Evolutionary conservation across 2,797 vertebrate species (phyloP).

Genomic region (Mergus octosetaceus): DNA sequence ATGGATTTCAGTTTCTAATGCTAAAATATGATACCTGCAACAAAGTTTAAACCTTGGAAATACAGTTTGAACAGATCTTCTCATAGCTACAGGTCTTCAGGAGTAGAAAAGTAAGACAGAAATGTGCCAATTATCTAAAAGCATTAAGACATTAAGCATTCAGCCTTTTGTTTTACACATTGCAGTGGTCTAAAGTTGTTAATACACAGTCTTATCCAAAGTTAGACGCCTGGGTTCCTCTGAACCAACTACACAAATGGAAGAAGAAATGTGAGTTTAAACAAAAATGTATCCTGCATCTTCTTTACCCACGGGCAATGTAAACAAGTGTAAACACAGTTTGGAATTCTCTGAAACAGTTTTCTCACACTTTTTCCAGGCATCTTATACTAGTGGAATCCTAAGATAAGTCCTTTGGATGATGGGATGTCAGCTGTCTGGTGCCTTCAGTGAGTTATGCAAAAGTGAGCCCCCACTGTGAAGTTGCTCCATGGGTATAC

Average conservation of each 20-base stretch:
- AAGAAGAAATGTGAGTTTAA: neutral
- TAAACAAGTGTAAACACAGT: neutral
- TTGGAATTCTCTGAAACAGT: neutral
- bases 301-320: neutral
- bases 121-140: neutral
- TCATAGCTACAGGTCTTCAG: neutral
- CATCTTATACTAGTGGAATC: neutral
- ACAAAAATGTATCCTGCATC: neutral
- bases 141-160: neutral
- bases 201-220: neutral
- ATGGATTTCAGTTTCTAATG: conserved; percentile 56
- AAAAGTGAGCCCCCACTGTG: neutral
- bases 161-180: neutral
- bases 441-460: neutral
- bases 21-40: neutral
- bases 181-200: neutral
- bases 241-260: neutral
- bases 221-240: neutral
- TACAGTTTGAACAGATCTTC: neutral
- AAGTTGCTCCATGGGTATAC: neutral
- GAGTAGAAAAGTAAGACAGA: neutral
- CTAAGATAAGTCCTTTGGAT: neutral
- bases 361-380: neutral
- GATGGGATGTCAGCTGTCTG: neutral
- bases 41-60: conserved; percentile 35